These are phyloP conservation scores for Eulacestoma nigropectus DNA, from an alignment of 2,113 vertebrate species.

Conservation along the genomic window DNA sequence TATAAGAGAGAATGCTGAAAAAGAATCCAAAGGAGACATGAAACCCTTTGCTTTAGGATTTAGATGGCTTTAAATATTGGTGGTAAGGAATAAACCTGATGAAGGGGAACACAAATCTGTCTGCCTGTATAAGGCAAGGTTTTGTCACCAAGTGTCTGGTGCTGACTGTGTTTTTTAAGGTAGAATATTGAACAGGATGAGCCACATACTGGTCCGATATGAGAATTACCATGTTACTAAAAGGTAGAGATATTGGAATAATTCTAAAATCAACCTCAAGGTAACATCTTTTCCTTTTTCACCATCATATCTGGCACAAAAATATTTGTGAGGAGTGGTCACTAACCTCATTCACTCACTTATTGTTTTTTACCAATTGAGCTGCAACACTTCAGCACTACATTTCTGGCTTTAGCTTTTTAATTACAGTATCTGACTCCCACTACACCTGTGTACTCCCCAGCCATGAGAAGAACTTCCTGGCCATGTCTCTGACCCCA, in stretches of 20 bases:
- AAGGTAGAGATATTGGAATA: neutral
- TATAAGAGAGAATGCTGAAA: neutral
- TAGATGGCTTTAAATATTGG: neutral
- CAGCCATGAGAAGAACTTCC: neutral
- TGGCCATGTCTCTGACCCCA: neutral
- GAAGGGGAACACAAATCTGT: neutral
- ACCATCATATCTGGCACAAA: neutral
- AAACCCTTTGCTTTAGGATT: neutral
- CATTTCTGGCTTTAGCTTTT: neutral
- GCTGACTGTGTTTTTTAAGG: neutral
- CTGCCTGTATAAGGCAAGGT: neutral
- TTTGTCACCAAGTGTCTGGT: neutral
- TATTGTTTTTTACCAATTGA: neutral
- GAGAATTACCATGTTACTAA: neutral
- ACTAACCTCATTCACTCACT: neutral
- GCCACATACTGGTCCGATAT: neutral
- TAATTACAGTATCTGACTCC: neutral
- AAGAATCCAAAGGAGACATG: neutral
- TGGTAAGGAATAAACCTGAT: neutral
- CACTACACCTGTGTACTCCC: neutral
- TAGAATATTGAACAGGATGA: neutral
- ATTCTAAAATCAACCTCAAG: neutral
- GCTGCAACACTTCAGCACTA: neutral
- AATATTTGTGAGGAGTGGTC: neutral
- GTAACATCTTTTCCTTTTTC: neutral